phyloP scores from a whole-genome alignment of 2,888 invertebrate species.

The Pseudococcus longispinus region DNA sequence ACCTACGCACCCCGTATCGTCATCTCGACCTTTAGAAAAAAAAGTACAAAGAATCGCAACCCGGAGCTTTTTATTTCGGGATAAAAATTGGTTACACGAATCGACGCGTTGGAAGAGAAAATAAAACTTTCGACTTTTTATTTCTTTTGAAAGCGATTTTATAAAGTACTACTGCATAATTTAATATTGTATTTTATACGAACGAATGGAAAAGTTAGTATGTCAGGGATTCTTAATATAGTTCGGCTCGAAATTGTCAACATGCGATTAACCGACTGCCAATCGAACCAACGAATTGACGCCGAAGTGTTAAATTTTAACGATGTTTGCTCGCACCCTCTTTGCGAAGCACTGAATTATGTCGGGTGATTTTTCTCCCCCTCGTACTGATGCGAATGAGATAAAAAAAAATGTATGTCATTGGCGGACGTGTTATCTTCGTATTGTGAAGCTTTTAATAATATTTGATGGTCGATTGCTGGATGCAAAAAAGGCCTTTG shows the following conservation, averaged over 20 bases:
- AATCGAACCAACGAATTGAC: background rate
- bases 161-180: slow-evolving; percentile 23
- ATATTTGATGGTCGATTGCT: background rate
- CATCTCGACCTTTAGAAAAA: background rate
- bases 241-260: slow-evolving; percentile 4
- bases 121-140: slow-evolving; percentile 3
- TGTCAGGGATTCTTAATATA: slow-evolving; percentile 8
- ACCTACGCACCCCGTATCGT: background rate
- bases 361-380: background rate
- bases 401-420: background rate
- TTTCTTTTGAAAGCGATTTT: slow-evolving; percentile 38
- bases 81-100: slow-evolving; percentile 23
- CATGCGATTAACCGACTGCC: background rate
- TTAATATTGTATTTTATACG: slow-evolving; percentile 32
- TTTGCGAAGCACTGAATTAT: background rate
- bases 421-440: background rate
- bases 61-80: background rate
- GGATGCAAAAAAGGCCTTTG: background rate
- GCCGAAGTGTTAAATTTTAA: background rate
- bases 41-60: background rate
- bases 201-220: slow-evolving; percentile 2
- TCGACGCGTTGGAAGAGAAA: background rate
- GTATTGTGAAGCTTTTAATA: background rate
- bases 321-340: background rate
- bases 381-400: background rate